phyloP scores from a whole-genome alignment of 1,140 invertebrate species.

The Drosophila busckii region DNA sequence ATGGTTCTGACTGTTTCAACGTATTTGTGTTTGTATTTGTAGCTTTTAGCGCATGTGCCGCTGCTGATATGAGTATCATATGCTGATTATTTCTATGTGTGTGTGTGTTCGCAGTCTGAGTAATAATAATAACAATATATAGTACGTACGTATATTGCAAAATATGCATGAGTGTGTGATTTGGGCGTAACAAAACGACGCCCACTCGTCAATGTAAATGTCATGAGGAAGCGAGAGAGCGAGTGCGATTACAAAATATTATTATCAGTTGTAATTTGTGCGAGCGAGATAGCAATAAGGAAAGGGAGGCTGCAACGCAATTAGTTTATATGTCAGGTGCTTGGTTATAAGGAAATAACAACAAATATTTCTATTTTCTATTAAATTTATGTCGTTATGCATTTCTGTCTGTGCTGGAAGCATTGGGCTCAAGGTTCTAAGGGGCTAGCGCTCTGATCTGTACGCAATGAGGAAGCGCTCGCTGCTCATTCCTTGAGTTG shows the following conservation, averaged over 20 bases:
- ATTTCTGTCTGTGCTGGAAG: too few species aligned
- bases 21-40: conserved; percentile 9
- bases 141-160: conserved; percentile 19
- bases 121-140: conserved; percentile 54
- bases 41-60: conserved; percentile 14
- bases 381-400: too few species aligned
- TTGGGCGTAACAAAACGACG: not conserved
- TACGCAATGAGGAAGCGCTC: conserved; percentile 31
- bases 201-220: conserved; percentile 10
- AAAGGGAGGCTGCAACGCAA: conserved; percentile 4
- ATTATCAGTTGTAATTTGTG: conserved; percentile 12
- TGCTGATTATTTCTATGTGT: conserved; percentile 20
- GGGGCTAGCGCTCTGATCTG: too few species aligned
- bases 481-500: conserved; percentile 10
- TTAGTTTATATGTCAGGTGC: conserved; percentile 32
- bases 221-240: conserved; percentile 32
- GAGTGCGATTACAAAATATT: conserved; percentile 22
- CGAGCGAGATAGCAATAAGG: not conserved
- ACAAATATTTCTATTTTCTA: too few species aligned
- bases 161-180: conserved; percentile 13
- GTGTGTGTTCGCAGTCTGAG: conserved; percentile 48
- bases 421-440: too few species aligned
- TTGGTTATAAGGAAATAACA: not conserved
- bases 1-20: conserved; percentile 23
- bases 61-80: conserved; percentile 31